phyloP scores from a whole-genome alignment of 1,140 invertebrate genomes.

The Drosophila bipectinata region DNA sequence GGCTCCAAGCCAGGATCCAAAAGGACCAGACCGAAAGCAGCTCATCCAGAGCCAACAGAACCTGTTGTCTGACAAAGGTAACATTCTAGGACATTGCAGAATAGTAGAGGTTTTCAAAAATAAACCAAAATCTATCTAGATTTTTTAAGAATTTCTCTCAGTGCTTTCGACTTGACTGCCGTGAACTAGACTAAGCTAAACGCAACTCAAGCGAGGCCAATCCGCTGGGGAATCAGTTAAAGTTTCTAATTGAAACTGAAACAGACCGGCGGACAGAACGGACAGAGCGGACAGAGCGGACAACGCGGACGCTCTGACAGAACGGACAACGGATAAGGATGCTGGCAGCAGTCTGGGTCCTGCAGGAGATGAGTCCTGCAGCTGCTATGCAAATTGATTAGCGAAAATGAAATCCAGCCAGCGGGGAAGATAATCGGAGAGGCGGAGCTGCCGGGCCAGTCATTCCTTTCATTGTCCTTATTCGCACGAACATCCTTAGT shows the following conservation, averaged over 20 bases:
- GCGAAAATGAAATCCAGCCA: conserved; percentile 30
- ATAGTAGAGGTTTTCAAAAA: too few relatives aligned
- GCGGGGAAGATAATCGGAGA: background rate
- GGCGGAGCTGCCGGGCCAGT: conserved; percentile 2
- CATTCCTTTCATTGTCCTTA: conserved; percentile 3
- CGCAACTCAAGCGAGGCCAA: conserved; percentile 8
- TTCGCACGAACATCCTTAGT: background rate
- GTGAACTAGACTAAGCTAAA: conserved; percentile 35
- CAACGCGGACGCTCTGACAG: conserved; percentile 3
- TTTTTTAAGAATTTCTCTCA: conserved; percentile 3
- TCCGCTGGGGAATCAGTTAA: conserved; percentile 52
- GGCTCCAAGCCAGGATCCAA: background rate
- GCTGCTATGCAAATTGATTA: conserved; percentile 45
- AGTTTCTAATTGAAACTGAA: conserved; percentile 81
- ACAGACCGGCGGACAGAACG: conserved; percentile 35
- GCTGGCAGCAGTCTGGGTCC: conserved; percentile 4
- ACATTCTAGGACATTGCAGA: too few relatives aligned
- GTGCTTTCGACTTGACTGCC: conserved; percentile 22
- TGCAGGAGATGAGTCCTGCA: background rate
- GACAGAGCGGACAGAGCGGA: conserved; percentile 10
- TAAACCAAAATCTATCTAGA: too few relatives aligned
- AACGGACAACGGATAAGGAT: conserved; percentile 21
- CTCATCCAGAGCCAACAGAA: too few relatives aligned
- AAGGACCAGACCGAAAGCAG: background rate
- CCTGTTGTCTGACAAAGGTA: too few relatives aligned